Conservation (phyloP, 2,888 invertebrate genomes). For the Platycnemis pennipes region DNA sequence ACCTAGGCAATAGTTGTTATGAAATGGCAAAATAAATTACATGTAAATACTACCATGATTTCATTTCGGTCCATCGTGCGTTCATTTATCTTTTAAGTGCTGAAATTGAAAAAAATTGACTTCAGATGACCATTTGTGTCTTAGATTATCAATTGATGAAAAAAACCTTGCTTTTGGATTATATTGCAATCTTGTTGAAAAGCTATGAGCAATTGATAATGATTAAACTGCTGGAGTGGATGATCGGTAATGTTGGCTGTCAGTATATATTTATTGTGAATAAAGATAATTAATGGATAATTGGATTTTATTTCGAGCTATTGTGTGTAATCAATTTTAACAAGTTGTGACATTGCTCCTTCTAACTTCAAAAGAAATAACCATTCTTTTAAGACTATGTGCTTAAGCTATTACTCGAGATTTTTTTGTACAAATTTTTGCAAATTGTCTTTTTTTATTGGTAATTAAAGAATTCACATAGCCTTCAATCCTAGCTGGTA, state of each 20-base stretch:
- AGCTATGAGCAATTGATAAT: slow-evolving; percentile 61
- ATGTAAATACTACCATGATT: slow-evolving; percentile 54
- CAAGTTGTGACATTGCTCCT: too few relatives aligned
- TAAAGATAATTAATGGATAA: slow-evolving; percentile 55
- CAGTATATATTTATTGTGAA: slow-evolving; percentile 67
- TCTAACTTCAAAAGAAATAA: too few relatives aligned
- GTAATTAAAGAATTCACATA: too few relatives aligned
- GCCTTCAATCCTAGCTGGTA: too few relatives aligned
- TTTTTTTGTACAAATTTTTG: too few relatives aligned
- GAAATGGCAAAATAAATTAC: slow-evolving; percentile 60
- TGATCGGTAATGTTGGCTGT: slow-evolving; percentile 63
- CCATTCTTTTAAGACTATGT: too few relatives aligned
- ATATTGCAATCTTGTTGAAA: slow-evolving; percentile 44
- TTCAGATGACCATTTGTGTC: slow-evolving; percentile 66
- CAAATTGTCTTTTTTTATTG: too few relatives aligned
- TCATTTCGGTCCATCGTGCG: slow-evolving; percentile 48
- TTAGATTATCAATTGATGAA: slow-evolving; percentile 64
- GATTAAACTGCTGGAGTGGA: slow-evolving; percentile 58
- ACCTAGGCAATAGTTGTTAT: slow-evolving; percentile 63
- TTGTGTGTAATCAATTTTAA: too few relatives aligned
- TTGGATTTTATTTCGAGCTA: not conserved
- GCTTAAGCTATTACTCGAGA: too few relatives aligned
- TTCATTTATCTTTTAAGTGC: slow-evolving; percentile 47
- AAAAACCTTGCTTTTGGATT: slow-evolving; percentile 53
- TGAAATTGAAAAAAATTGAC: slow-evolving; percentile 40